Evolutionary conservation across 2,888 invertebrate species (phyloP).

Genomic region (Heliconius charithonia): DNA sequence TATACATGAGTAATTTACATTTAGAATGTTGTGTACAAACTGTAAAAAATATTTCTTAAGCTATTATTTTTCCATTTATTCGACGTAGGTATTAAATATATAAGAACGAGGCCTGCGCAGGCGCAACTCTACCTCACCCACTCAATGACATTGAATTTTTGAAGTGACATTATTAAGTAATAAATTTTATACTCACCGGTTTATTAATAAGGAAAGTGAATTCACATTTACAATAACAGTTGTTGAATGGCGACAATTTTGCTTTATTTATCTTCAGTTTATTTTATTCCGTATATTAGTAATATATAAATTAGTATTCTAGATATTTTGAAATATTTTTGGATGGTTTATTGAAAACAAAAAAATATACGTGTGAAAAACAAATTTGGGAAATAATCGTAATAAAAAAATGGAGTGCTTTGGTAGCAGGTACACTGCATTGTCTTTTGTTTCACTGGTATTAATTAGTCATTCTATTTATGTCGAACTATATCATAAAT

Average conservation of each 20-base stretch:
- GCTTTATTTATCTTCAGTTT: background rate
- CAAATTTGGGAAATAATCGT: no score
- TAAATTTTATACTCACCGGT: constrained; percentile 33
- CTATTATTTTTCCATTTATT: background rate
- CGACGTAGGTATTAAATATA: background rate
- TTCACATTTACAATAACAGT: constrained; percentile 1
- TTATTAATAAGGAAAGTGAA: constrained; percentile 15
- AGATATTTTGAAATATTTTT: background rate
- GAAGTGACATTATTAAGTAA: constrained; percentile 33
- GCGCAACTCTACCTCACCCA: constrained; percentile 39
- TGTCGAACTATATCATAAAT: no score
- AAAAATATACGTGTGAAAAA: no score
- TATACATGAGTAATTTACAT: no score
- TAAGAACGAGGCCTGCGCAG: constrained; percentile 20
- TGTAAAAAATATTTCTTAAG: background rate
- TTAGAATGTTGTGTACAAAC: no score
- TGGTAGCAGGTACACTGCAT: no score
- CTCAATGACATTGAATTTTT: constrained; percentile 44
- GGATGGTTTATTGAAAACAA: no score
- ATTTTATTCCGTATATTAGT: background rate
- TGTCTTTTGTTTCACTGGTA: no score
- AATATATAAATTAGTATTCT: background rate
- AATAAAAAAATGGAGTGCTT: no score
- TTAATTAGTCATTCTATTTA: no score
- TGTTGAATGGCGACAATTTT: background rate